These are phyloP conservation scores for Aphaenogaster floridana DNA, from an alignment of 1,140 invertebrate genomes.

Conservation along the genomic window DNA sequence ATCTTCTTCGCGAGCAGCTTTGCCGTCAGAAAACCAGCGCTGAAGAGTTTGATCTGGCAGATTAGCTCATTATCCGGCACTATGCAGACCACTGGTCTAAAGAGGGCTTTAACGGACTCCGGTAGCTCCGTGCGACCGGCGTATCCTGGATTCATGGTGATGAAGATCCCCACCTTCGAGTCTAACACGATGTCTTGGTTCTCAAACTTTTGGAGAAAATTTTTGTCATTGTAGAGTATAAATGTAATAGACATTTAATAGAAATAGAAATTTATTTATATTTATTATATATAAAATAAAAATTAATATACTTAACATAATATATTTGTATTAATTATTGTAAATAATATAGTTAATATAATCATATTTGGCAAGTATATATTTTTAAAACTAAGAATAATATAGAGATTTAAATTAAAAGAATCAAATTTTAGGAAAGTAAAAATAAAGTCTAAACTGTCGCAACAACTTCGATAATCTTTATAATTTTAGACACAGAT, in stretches of 20 bases:
- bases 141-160: constrained; percentile 98
- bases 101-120: constrained; percentile 96
- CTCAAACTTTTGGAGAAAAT: constrained; percentile 90
- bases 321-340: background rate
- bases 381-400: background rate
- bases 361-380: background rate
- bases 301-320: background rate
- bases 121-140: constrained; percentile 96
- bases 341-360: background rate
- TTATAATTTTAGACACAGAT: background rate
- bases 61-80: constrained; percentile 96
- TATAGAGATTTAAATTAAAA: constrained; percentile 14
- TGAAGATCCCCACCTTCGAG: constrained; percentile 95
- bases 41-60: constrained; percentile 96
- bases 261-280: constrained; percentile 2
- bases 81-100: constrained; percentile 96
- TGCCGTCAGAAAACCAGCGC: constrained; percentile 95
- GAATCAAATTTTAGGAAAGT: background rate
- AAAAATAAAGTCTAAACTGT: background rate
- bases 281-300: background rate
- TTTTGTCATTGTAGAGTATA: constrained; percentile 7
- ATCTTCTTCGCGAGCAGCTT: constrained; percentile 97
- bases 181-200: constrained; percentile 94
- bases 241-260: background rate
- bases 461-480: background rate